Conservation (phyloP, 2,888 invertebrate genomes). For the Drosophila monieri region DNA sequence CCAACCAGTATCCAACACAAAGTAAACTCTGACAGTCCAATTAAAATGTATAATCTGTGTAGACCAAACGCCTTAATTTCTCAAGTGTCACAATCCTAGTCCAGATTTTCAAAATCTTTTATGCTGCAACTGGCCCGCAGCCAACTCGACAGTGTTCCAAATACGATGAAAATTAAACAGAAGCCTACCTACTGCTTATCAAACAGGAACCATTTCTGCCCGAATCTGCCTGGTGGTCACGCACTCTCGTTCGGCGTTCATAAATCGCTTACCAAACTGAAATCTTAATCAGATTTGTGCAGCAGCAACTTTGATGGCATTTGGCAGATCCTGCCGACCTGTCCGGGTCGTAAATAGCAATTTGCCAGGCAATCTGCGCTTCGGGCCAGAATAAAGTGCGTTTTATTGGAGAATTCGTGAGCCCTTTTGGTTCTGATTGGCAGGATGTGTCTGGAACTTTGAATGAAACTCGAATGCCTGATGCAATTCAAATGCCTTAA, state of each 20-base stretch:
- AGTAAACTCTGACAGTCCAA: background rate
- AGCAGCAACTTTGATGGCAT: conserved; percentile 56
- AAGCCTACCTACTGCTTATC: background rate
- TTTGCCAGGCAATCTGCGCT: conserved; percentile 45
- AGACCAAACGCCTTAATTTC: background rate
- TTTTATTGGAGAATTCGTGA: conserved; percentile 46
- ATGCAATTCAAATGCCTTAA: conserved; percentile 12
- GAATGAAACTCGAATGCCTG: conserved; percentile 1
- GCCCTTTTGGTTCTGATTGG: conserved; percentile 48
- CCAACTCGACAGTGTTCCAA: conserved; percentile 25
- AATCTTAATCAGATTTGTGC: conserved; percentile 68
- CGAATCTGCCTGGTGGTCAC: conserved; percentile 21
- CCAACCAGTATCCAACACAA: background rate
- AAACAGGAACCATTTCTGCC: background rate
- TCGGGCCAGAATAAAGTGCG: conserved; percentile 47
- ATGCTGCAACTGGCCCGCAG: conserved; percentile 25
- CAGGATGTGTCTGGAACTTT: conserved; percentile 23
- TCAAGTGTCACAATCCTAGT: background rate
- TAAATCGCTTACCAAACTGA: conserved; percentile 67
- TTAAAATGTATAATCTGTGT: background rate
- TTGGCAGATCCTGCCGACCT: conserved; percentile 19
- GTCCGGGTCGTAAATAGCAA: conserved; percentile 58
- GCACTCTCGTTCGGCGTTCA: conserved; percentile 53
- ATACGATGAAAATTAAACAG: conserved; percentile 4
- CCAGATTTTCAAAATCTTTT: conserved; percentile 8